phyloP scores from a whole-genome alignment of 2,888 invertebrate species.

The Tanypteryx hageni region DNA sequence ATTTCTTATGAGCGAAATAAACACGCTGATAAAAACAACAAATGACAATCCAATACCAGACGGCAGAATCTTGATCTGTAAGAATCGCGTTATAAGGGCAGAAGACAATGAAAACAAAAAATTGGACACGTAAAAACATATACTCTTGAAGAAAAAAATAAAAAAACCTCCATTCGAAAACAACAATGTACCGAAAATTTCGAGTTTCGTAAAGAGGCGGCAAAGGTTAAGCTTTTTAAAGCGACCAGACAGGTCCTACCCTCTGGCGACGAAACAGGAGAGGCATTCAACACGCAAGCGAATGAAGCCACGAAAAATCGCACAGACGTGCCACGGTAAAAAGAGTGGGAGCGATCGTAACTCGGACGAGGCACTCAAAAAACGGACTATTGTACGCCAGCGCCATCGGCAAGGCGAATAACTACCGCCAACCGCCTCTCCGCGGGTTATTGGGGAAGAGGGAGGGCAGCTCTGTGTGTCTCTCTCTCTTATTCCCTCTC shows the following conservation, averaged over 20 bases:
- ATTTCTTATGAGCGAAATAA: too few relatives aligned
- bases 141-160: not conserved
- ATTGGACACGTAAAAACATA: not conserved
- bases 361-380: constrained; percentile 57
- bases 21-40: too few relatives aligned
- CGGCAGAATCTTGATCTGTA: too few relatives aligned
- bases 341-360: constrained; percentile 54
- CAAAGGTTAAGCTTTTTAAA: constrained; percentile 4
- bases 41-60: too few relatives aligned
- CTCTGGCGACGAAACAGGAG: constrained; percentile 36
- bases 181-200: not conserved
- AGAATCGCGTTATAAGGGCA: too few relatives aligned
- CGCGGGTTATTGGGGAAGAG: constrained; percentile 33
- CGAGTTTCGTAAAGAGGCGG: constrained; percentile 45
- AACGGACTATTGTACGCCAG: constrained; percentile 60
- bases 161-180: not conserved
- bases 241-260: constrained; percentile 46
- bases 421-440: constrained; percentile 55
- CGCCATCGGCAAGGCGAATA: constrained; percentile 54
- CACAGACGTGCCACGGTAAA: constrained; percentile 44
- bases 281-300: constrained; percentile 46
- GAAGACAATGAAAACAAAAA: not conserved
- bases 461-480: not conserved
- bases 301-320: constrained; percentile 26
- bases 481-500: not conserved